Conservation (phyloP, 2,888 invertebrate genomes). For the Lithosia quadra region DNA sequence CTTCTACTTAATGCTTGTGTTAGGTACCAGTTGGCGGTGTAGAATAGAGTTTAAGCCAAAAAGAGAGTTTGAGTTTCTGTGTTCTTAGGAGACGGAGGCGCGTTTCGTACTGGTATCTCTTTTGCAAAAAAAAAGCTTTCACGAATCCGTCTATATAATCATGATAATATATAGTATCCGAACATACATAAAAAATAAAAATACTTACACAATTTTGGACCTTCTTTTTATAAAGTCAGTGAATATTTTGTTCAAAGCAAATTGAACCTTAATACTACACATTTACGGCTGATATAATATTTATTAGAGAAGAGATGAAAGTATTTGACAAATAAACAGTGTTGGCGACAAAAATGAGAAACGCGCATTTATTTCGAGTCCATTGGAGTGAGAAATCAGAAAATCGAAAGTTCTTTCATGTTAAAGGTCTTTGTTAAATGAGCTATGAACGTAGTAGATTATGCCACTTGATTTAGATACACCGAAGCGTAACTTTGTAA, state of each 20-base stretch:
- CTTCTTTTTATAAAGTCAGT: neutral
- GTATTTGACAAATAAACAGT: constrained; percentile 36
- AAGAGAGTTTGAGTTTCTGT: no score
- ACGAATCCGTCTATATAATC: no score
- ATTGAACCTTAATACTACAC: neutral
- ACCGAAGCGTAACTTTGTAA: constrained; percentile 33
- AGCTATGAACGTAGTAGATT: constrained; percentile 55
- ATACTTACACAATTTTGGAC: no score
- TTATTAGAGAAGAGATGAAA: constrained; percentile 8
- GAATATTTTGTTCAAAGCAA: constrained; percentile 11
- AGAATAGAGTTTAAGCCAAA: no score
- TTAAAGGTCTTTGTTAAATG: constrained; percentile 63
- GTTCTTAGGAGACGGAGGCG: no score
- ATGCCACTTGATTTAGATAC: constrained; percentile 39
- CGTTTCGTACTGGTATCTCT: no score
- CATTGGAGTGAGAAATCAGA: constrained; percentile 58
- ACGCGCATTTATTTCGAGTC: constrained; percentile 57
- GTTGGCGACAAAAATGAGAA: constrained; percentile 45
- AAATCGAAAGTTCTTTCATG: constrained; percentile 59
- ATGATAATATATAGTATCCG: no score
- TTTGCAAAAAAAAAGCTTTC: no score
- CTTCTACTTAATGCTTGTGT: neutral
- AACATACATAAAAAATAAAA: no score
- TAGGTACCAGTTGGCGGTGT: no score
- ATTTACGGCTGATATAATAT: constrained; percentile 10